These are phyloP conservation scores for Miniopterus natalensis DNA, from an alignment of 2,113 vertebrate species.

Conservation along the genomic window DNA sequence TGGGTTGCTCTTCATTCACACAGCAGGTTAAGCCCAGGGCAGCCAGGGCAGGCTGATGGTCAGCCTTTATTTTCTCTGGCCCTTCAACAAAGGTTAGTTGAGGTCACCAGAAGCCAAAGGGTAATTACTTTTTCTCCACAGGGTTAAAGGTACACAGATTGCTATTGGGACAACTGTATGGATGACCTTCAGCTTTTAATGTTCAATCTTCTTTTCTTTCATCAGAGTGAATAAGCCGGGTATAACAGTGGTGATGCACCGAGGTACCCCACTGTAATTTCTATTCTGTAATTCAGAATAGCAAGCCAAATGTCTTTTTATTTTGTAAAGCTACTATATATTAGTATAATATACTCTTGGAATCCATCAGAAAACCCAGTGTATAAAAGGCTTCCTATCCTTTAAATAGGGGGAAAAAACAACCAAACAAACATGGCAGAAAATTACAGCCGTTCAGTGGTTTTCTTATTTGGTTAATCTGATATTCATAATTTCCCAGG, in stretches of 20 bases:
- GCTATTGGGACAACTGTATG: constrained; percentile 90
- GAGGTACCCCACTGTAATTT: background rate
- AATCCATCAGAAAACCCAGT: constrained; percentile 62
- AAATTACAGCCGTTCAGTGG: background rate
- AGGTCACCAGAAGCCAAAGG: constrained; percentile 93
- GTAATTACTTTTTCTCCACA: constrained; percentile 96
- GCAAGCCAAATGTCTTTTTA: constrained; percentile 48
- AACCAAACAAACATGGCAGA: background rate
- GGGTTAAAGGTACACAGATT: constrained; percentile 94
- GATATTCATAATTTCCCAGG: constrained; percentile 60
- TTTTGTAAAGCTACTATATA: constrained; percentile 27
- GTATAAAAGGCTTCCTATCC: constrained; percentile 7
- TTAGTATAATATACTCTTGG: constrained; percentile 50
- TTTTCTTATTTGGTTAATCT: constrained; percentile 38
- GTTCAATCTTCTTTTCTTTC: constrained; percentile 84
- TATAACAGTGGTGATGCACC: constrained; percentile 36
- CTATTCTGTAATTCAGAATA: background rate
- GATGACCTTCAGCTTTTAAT: constrained; percentile 87
- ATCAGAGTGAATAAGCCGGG: constrained; percentile 78
- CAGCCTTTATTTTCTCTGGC: constrained; percentile 95
- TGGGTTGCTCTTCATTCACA: constrained; percentile 86
- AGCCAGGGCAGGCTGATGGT: constrained; percentile 91
- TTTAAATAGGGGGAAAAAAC: constrained; percentile 31
- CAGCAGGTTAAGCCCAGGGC: constrained; percentile 90
- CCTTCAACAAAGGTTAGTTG: constrained; percentile 92